These are phyloP conservation scores for Phlogophora meticulosa DNA, from an alignment of 2,888 invertebrate species.

Conservation along the genomic window DNA sequence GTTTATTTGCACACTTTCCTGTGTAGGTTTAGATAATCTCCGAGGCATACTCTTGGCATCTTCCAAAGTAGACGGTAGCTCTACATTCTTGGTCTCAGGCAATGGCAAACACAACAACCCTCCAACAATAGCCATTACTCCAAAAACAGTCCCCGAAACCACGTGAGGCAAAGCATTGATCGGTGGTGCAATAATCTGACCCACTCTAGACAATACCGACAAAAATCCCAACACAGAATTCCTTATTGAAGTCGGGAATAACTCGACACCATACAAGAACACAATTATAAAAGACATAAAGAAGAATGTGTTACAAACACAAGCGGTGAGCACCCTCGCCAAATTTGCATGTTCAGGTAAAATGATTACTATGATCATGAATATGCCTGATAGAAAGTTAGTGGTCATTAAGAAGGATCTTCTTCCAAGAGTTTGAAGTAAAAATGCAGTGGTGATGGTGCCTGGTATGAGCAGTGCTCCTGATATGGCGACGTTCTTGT, in stretches of 20 bases:
- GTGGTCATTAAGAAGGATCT: slow-evolving; percentile 91
- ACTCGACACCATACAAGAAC: slow-evolving; percentile 96
- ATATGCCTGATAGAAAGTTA: slow-evolving; percentile 82
- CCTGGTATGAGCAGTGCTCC: slow-evolving; percentile 93
- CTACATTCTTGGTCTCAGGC: slow-evolving; percentile 90
- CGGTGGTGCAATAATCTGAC: slow-evolving; percentile 95
- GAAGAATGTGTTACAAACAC: slow-evolving; percentile 94
- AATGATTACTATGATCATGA: slow-evolving; percentile 76
- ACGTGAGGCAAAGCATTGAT: slow-evolving; percentile 91
- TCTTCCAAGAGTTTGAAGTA: slow-evolving; percentile 92
- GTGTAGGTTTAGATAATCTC: slow-evolving; percentile 11
- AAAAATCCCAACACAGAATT: slow-evolving; percentile 95
- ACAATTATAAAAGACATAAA: slow-evolving; percentile 95
- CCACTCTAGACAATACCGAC: slow-evolving; percentile 95
- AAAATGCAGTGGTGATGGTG: slow-evolving; percentile 90
- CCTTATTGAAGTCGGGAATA: slow-evolving; percentile 96
- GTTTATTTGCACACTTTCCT: slow-evolving; percentile 15
- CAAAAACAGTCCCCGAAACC: slow-evolving; percentile 90
- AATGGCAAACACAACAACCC: slow-evolving; percentile 92
- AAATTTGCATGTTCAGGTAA: slow-evolving; percentile 76
- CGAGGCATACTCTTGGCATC: slow-evolving; percentile 72
- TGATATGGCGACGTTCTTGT: slow-evolving; percentile 94
- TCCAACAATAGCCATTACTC: slow-evolving; percentile 92
- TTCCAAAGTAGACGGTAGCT: slow-evolving; percentile 79
- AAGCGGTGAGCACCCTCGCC: slow-evolving; percentile 91